Evolutionary conservation across 1,140 invertebrate species (phyloP).

Genomic region (Muscidifurax raptorellus): DNA sequence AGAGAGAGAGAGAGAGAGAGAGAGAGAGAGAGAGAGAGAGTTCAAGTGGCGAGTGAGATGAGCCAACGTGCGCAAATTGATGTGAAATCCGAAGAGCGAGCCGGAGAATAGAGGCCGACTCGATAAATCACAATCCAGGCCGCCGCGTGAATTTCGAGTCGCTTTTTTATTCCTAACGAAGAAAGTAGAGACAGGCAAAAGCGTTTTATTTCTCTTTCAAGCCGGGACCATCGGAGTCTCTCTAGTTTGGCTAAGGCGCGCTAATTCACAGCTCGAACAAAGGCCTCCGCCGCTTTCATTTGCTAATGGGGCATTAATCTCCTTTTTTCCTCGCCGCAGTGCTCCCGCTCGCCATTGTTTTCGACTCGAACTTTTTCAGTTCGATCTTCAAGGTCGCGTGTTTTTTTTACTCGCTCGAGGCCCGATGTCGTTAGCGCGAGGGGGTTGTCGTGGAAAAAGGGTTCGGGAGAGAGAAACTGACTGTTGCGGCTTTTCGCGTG

Average conservation of each 20-base stretch:
- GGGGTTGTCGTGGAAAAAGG: no score
- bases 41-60: constrained; percentile 28
- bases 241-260: constrained; percentile 22
- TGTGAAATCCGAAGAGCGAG: constrained; percentile 24
- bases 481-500: background rate
- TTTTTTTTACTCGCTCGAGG: no score
- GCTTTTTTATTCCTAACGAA: constrained; percentile 28
- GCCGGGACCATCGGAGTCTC: background rate
- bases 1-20: constrained; percentile 23
- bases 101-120: background rate
- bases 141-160: background rate
- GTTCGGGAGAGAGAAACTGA: no score
- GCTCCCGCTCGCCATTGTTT: background rate
- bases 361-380: constrained; percentile 15
- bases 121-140: constrained; percentile 45
- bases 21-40: constrained; percentile 27
- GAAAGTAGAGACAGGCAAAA: background rate
- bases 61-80: constrained; percentile 51
- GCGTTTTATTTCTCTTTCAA: constrained; percentile 32
- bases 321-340: background rate
- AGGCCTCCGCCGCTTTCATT: constrained; percentile 41
- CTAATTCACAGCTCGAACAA: constrained; percentile 39
- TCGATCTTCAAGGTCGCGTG: background rate
- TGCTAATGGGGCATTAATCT: constrained; percentile 49
- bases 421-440: no score